Base-by-base conservation (phyloP, 2,113 vertebrate genomes). In the Patagioenas fasciata region DNA sequence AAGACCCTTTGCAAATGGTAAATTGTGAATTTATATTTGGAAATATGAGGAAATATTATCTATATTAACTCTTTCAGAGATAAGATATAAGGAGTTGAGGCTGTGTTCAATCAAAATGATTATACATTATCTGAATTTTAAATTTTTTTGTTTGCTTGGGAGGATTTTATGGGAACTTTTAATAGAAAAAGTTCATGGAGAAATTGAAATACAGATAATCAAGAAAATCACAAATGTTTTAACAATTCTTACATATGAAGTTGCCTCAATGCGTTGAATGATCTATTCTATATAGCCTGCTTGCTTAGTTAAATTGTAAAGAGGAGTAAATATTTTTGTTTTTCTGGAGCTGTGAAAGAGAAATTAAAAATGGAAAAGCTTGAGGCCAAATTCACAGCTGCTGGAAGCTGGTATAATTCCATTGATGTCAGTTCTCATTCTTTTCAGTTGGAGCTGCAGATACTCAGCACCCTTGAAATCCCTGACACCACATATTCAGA, bases 321-420 rank as follows among this genome's bases (percentile, higher is more conserved):
- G 23, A 70, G 19, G 2, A 87, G n/a, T 34, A 95, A 96, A 73
- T 51, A 88, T 93, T 92, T 95, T 73, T 42, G 36, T 87, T 69
- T 31, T 85, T 15, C 58, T 91, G n/a, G 34, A 80, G 58, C 40
- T 91, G 57, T 88, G 67, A 80, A 92, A 70, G 31, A 88, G 74
- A 91, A 94, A 85, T 26, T 51, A 94, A 94, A 89, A 81, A 88
- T 73, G 64, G 71, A 85, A 83, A 88, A 91, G 71, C 60, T 91
- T 89, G 60, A 96, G 81, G 85, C 54, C 79, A 88, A 93, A 89
- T 73, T 90, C 87, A 91, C 47, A 85, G 85, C 66, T 94, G 47
- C 81, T 89, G 71, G 34, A 62, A 95, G 54, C n/a, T 85, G 71
- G 36, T 74, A 50, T 80, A 91, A 94, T 88, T 85, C 81, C 64